Evolutionary conservation across 2,797 vertebrate species (phyloP), one percentile per base, ranked within the genome.

Genomic region (Hyperoplus lanceolatus): DNA sequence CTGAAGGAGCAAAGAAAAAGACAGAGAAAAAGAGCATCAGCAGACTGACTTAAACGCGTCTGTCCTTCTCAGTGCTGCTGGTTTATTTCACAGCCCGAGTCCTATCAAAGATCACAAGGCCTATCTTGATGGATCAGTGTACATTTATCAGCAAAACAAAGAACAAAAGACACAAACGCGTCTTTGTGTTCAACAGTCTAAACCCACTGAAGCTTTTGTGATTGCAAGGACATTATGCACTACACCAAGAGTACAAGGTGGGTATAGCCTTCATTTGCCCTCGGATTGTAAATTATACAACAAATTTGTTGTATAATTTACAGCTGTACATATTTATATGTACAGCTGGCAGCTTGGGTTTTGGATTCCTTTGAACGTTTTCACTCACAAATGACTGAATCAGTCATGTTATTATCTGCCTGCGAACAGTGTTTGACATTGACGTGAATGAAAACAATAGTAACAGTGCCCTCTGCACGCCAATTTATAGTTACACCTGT

Each of bases 71-170:
- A 0, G 7, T n/a, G 62, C 77, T 70, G 83, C 82, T 89, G 90
- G 77, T 59, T 89, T 80, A 29, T 86, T 85, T 91, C 86, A 87
- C 77, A 41, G 43, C 12, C 64, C 3, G 69, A 64, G 68, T 74
- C 68, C 82, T 71, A 88, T 92, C 92, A 85, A 70, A 88, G 77
- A 86, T 90, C 87, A 84, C 75, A 82, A 1, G 62, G 61, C 87
- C 92, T 93, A 93, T 92, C 90, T 87, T 92, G 90, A 93, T 85
- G 87, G 87, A 92, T 93, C 88, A 58, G 86, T 46, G 73, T 7
- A 29, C 67, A 66, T 87, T 82, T 87, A 91, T 90, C 89, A 87
- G 83, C 43, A 43, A 46, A 66, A 60, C 70, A 69, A 74, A 73
- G 58, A 74, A 82, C 79, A 81, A 77, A 83, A 89, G 83, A 66